These are phyloP conservation scores for Heterodera schachtii DNA, from an alignment of 1,140 invertebrate species.

Conservation along the genomic window DNA sequence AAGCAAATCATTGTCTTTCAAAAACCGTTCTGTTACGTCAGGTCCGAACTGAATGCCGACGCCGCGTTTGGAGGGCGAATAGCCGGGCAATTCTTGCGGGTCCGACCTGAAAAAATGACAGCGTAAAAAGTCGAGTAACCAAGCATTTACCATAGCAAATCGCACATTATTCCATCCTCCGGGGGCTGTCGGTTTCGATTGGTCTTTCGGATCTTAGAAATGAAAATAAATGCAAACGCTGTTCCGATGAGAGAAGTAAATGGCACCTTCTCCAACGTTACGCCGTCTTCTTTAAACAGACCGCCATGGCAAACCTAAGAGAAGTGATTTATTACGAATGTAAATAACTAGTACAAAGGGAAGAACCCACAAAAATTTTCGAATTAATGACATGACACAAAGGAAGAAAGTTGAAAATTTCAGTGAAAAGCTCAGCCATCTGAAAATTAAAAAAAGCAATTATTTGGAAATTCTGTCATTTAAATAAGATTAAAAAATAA, in stretches of 20 bases:
- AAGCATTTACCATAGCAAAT: constrained; percentile 70
- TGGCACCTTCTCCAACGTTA: constrained; percentile 76
- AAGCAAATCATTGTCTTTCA: constrained; percentile 56
- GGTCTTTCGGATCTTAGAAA: constrained; percentile 78
- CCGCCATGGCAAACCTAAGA: constrained; percentile 87
- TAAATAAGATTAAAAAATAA: too few relatives aligned
- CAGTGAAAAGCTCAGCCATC: constrained; percentile 95
- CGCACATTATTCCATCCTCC: constrained; percentile 88
- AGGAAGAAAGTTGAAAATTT: constrained; percentile 96
- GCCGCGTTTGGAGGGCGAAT: constrained; percentile 89
- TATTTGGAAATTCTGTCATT: background rate
- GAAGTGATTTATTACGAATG: constrained; percentile 13
- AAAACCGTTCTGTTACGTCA: constrained; percentile 86
- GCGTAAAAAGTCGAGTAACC: background rate
- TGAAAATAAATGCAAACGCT: background rate
- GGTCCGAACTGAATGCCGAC: constrained; percentile 98
- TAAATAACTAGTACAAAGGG: background rate
- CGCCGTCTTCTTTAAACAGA: constrained; percentile 82
- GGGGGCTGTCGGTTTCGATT: constrained; percentile 94
- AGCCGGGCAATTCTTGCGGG: constrained; percentile 83
- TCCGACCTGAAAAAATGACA: constrained; percentile 82
- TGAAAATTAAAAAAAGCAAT: background rate
- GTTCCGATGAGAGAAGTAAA: background rate
- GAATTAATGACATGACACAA: constrained; percentile 91
- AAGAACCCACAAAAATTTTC: constrained; percentile 77